Base-by-base conservation (phyloP, 2,888 invertebrate species). In the Rhaphigaster nebulosa region DNA sequence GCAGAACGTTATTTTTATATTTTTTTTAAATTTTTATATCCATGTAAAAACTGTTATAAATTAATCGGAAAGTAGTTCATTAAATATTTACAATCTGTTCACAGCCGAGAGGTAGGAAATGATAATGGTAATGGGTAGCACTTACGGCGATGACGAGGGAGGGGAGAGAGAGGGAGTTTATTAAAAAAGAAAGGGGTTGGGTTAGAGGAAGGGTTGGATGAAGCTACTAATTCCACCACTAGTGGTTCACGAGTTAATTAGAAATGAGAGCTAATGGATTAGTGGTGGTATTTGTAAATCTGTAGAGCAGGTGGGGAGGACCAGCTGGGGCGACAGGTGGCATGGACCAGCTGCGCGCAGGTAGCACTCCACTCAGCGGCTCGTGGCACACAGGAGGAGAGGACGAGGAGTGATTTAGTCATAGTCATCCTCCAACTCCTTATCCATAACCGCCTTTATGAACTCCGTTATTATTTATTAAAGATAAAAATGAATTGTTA, bases 281-380 rank as follows among this genome's bases (percentile, higher is more conserved):
- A 76, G 70, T 34, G 38, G 70, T 84, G 84, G 84, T 45, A 84
- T 84, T 84, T 84, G 45, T 84, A 84, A 84, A 84, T 84, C 84
- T 84, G 84, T 84, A 50, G 45, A 84, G 84, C 84, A 84, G 84
- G 84, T 84, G 84, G 84, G 45, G 84, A 4, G 45, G 84, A 26
- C 84, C 80, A 84, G 84, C n/a, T 84, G 84, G 45, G 70, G 84
- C n/a, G 45, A 45, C 84, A 84, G 84, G 84, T 84, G 84, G 45
- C 84, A 15, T 1, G 45, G 45, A n/a, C 45, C 80, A 84, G 84
- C 84, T 84, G 84, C 20, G 70, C 1, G 12, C 84, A 84, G 45
- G 84, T 84, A 84, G 45, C 84, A n/a, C 15, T 50, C n/a, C 70
- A 45, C 45, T n/a, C 26, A 12, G n/a, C 23, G n/a, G 45, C 84